phyloP scores from a whole-genome alignment of 2,888 invertebrate genomes.

The Ochropleura plecta region DNA sequence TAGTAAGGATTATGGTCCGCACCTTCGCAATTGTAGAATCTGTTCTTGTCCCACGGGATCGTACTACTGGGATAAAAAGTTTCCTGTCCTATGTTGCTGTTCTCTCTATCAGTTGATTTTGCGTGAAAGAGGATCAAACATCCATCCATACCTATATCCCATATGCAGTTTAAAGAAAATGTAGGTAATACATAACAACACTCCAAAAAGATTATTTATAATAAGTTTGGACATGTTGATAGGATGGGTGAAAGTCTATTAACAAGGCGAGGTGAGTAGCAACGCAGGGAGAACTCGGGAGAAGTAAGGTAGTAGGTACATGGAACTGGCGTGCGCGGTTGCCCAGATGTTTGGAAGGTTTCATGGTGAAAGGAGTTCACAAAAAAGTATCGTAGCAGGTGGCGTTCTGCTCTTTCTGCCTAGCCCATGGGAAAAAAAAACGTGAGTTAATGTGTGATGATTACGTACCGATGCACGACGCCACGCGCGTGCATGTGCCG shows the following conservation, averaged over 20 bases:
- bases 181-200: not conserved
- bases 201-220: not conserved
- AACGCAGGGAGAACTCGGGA: no score
- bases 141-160: not conserved
- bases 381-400: no score
- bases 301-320: no score
- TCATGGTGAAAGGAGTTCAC: no score
- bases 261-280: not conserved
- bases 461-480: constrained; percentile 82
- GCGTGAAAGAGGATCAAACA: not conserved
- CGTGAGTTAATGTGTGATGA: not conserved
- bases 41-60: not conserved
- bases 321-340: no score
- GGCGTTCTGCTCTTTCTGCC: no score
- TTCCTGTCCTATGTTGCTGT: not conserved
- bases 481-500: constrained; percentile 92
- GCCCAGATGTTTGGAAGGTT: no score
- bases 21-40: not conserved
- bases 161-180: not conserved
- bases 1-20: no score
- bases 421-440: not conserved
- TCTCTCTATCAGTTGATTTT: not conserved
- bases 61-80: not conserved
- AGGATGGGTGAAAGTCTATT: not conserved
- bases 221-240: not conserved